These are phyloP conservation scores for Noctilio leporinus DNA, from an alignment of 2,113 vertebrate species.

Conservation along the genomic window DNA sequence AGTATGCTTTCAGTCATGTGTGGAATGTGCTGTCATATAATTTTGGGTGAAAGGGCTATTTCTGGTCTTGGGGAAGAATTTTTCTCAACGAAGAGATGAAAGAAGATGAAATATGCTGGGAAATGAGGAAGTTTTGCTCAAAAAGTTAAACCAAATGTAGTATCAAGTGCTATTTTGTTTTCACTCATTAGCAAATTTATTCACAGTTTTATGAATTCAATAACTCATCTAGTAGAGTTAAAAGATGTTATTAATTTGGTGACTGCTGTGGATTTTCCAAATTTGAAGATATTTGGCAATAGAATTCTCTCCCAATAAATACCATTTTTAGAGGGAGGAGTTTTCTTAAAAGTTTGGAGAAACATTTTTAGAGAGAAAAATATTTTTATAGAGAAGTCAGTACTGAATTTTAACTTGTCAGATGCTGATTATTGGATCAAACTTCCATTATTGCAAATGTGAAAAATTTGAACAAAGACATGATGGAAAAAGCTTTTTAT, in stretches of 20 bases:
- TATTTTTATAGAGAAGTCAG: not conserved
- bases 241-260: not conserved
- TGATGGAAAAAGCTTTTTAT: not conserved
- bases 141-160: not conserved
- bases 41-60: not conserved
- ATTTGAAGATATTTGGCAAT: not conserved
- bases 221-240: not conserved
- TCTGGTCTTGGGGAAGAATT: not conserved
- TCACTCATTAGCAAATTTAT: not conserved
- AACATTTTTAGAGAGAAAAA: conserved; percentile 13
- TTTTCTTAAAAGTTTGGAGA: not conserved
- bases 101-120: not conserved
- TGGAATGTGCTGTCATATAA: not conserved
- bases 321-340: not conserved
- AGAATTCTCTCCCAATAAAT: not conserved
- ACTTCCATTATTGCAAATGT: not conserved
- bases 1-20: not conserved
- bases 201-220: not conserved
- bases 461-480: not conserved
- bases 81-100: not conserved
- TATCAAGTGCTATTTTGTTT: not conserved
- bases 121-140: not conserved
- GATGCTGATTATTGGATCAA: not conserved
- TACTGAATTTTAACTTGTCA: not conserved
- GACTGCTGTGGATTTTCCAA: not conserved